phyloP scores from a whole-genome alignment of 2,888 invertebrate genomes.

The Drosophila gaucha region DNA sequence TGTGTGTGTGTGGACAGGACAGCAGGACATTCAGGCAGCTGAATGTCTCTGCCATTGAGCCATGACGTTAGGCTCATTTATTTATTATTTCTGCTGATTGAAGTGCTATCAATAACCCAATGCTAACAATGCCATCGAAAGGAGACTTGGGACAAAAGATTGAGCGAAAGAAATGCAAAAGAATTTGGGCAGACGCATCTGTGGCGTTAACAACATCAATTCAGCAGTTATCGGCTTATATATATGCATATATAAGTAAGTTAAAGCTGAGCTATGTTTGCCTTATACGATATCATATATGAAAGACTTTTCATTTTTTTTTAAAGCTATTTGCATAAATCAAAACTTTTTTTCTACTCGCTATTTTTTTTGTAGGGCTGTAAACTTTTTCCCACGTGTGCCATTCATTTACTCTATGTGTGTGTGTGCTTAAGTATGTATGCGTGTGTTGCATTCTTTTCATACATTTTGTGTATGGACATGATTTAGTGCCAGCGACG shows the following conservation, averaged over 20 bases:
- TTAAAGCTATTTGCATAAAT: conserved; percentile 62
- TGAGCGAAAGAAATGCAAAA: conserved; percentile 2
- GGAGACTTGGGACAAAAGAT: conserved; percentile 1
- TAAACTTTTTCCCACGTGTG: conserved; percentile 61
- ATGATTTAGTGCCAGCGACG: conserved; percentile 47
- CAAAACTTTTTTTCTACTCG: conserved; percentile 52
- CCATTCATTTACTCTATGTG: conserved; percentile 56
- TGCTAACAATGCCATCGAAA: conserved; percentile 57
- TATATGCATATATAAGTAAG: background rate
- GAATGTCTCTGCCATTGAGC: conserved; percentile 36
- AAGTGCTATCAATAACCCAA: conserved; percentile 71
- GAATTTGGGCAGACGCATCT: background rate
- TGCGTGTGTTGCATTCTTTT: conserved; percentile 17
- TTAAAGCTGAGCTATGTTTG: conserved; percentile 13
- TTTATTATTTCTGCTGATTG: conserved; percentile 75
- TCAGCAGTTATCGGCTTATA: conserved; percentile 17
- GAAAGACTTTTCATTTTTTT: conserved; percentile 6
- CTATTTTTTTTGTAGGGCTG: conserved; percentile 21
- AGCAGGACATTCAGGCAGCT: background rate
- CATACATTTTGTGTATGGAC: conserved; percentile 34
- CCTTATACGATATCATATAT: background rate
- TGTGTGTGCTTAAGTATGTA: conserved; percentile 1
- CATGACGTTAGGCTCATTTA: conserved; percentile 75
- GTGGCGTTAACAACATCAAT: conserved; percentile 10
- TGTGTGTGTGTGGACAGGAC: background rate